Conservation (phyloP, 2,888 invertebrate genomes). For the Boloria selene region DNA sequence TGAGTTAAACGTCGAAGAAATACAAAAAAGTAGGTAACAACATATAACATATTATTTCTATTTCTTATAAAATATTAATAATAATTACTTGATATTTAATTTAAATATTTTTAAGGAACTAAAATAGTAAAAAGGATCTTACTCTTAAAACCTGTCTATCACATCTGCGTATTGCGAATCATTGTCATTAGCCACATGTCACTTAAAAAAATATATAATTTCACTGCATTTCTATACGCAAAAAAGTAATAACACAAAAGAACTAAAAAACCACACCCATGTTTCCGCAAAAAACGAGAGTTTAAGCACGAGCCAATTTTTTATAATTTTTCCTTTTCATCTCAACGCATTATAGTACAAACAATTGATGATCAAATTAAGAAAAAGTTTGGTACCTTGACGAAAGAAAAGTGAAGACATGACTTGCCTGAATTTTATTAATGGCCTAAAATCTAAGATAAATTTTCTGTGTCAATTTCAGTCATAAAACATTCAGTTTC, state of each 20-base stretch:
- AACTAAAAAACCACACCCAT: conserved; percentile 49
- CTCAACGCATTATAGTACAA: conserved; percentile 60
- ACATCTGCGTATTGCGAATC: conserved; percentile 38
- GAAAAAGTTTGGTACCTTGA: conserved; percentile 59
- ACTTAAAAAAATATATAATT: conserved; percentile 57
- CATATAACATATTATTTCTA: too few species aligned
- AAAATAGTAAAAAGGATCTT: neutral
- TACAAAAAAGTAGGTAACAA: too few species aligned
- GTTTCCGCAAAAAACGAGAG: conserved; percentile 74
- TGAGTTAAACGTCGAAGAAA: too few species aligned
- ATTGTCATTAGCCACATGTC: conserved; percentile 65
- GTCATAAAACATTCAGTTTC: too few species aligned
- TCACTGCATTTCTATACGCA: conserved; percentile 60
- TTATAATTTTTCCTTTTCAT: conserved; percentile 55
- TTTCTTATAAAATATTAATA: too few species aligned
- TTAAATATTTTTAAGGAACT: conserved; percentile 14
- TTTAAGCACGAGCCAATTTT: conserved; percentile 71
- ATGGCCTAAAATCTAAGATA: too few species aligned
- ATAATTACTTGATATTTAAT: neutral
- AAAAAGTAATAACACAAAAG: conserved; percentile 64
- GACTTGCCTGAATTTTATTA: conserved; percentile 21
- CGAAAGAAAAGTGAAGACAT: conserved; percentile 53
- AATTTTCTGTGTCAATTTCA: too few species aligned
- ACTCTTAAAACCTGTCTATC: conserved; percentile 19
- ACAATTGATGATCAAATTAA: conserved; percentile 77